Evolutionary conservation across 2,888 invertebrate genomes (phyloP).

Genomic region (Glyphotaelius pellucidus): DNA sequence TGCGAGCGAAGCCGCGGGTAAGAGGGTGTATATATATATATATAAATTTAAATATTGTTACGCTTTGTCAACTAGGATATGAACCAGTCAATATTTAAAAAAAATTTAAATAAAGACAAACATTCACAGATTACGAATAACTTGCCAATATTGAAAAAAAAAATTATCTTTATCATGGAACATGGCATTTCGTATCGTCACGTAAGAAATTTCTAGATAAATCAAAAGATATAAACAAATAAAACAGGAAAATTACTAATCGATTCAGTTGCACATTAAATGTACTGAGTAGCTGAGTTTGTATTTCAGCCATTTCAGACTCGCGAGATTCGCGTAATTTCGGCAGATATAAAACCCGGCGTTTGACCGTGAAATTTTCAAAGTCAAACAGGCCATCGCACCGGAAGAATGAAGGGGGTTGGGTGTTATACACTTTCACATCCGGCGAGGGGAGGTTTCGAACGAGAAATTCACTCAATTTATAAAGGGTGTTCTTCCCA

Average conservation of each 20-base stretch:
- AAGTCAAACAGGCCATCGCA: slow-evolving; percentile 42
- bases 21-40: too few species aligned
- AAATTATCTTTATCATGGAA: too few species aligned
- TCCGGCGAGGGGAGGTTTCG: background rate
- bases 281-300: too few species aligned
- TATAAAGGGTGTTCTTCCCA: background rate
- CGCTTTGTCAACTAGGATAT: too few species aligned
- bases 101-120: too few species aligned
- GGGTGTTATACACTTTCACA: slow-evolving; percentile 3
- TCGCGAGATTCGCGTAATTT: background rate
- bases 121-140: too few species aligned
- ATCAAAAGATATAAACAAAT: background rate
- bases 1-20: too few species aligned
- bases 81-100: too few species aligned
- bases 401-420: slow-evolving; percentile 3
- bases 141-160: too few species aligned
- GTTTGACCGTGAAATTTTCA: slow-evolving; percentile 56
- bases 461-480: background rate
- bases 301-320: background rate
- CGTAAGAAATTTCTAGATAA: background rate
- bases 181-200: background rate
- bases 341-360: background rate
- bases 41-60: too few species aligned
- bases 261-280: background rate
- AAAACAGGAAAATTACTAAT: background rate